A percentile compares a stretch with the other conserved stretches of the same genome.
phyloP scores from a whole-genome alignment of 2,113 vertebrate species.

The Tetrax tetrax region DNA sequence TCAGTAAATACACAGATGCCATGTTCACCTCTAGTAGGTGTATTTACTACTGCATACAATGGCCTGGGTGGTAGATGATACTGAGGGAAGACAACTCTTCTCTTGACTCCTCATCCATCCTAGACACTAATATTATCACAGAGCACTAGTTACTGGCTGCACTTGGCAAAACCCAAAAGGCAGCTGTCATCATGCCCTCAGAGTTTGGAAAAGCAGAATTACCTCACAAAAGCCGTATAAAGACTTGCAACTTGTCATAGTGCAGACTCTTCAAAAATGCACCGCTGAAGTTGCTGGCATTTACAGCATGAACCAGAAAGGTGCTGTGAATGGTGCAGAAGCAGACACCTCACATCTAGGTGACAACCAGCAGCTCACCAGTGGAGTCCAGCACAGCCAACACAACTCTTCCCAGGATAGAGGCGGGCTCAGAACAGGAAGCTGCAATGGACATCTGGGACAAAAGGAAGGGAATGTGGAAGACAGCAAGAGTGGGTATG shows the following conservation, averaged over 20 bases:
- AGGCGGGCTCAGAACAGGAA: not conserved
- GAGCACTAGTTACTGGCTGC: not conserved
- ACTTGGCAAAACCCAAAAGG: not conserved
- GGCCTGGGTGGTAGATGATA: not conserved
- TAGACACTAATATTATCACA: not conserved
- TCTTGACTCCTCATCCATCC: not conserved
- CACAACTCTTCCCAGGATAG: not conserved
- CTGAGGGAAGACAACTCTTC: not conserved
- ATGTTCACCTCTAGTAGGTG: not conserved
- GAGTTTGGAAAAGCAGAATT: not conserved
- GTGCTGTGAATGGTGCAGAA: not conserved
- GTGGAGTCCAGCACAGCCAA: not conserved
- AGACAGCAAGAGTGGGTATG: not conserved
- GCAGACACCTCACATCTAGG: not conserved
- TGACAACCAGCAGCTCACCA: not conserved
- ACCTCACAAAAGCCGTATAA: not conserved
- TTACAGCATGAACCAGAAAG: not conserved
- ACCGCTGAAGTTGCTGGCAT: not conserved
- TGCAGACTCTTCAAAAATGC: not conserved
- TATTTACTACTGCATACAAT: not conserved
- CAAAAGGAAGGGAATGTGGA: not conserved
- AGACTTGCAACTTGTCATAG: not conserved
- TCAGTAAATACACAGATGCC: not conserved
- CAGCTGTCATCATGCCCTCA: not conserved
- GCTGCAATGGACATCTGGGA: not conserved